Evolutionary conservation across 2,113 vertebrate genomes (phyloP).

Genomic region (Myiozetetes cayanensis): DNA sequence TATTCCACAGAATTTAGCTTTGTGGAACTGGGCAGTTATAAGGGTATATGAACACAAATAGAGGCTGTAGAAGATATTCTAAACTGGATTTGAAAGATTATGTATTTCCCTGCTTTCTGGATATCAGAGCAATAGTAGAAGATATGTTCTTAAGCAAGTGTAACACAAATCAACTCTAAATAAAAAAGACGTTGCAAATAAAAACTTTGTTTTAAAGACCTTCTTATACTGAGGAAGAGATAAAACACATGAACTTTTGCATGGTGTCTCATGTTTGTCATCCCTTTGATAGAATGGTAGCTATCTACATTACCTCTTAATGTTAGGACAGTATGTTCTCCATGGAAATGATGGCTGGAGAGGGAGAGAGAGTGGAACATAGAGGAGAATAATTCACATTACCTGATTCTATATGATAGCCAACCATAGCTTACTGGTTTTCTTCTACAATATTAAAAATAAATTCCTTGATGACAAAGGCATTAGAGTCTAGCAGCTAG

Average conservation of each 20-base stretch:
- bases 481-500: background rate
- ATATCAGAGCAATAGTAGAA: background rate
- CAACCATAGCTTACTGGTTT: background rate
- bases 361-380: background rate
- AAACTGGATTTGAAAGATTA: background rate
- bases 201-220: background rate
- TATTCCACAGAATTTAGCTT: background rate
- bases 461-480: background rate
- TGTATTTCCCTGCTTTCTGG: background rate
- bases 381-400: background rate
- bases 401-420: background rate
- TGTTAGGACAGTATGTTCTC: background rate
- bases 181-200: background rate
- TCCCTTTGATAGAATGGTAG: background rate
- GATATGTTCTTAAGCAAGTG: background rate
- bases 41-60: background rate
- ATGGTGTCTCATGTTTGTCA: background rate
- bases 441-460: background rate
- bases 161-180: background rate
- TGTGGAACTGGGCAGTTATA: background rate
- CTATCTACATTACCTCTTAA: background rate
- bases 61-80: background rate
- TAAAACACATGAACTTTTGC: background rate
- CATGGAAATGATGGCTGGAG: background rate
- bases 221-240: background rate